phyloP scores from a whole-genome alignment of 30 jellyfish, hydroid and myxozoan species.

The Phacellophora camtschatica region DNA sequence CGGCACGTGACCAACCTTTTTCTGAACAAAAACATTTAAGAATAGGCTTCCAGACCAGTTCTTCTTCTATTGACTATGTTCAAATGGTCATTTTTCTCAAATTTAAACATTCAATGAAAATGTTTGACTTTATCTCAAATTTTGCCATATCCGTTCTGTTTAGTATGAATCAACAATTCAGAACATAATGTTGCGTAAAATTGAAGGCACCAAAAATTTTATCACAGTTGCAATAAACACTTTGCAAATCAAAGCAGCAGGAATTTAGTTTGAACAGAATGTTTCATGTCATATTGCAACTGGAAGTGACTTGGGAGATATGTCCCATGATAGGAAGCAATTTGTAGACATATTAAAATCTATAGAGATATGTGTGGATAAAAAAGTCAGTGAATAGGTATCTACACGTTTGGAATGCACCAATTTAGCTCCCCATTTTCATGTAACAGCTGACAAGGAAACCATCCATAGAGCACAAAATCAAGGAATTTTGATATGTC shows the following conservation, averaged over 20 bases:
- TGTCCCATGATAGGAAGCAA: constrained; percentile 7
- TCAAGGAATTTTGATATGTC: constrained; percentile 2
- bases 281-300: constrained; percentile 5
- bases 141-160: neutral
- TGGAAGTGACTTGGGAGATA: constrained; percentile 6
- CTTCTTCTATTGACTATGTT: constrained; percentile 23
- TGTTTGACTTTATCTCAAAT: neutral
- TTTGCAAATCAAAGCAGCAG: neutral
- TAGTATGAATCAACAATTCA: neutral
- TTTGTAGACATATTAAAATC: neutral
- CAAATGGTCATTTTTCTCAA: neutral
- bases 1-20: constrained; percentile 39
- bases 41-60: too few species aligned
- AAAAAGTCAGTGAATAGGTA: neutral
- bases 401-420: constrained; percentile 4
- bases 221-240: neutral
- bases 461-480: neutral
- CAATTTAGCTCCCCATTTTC: neutral
- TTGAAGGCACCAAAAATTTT: neutral
- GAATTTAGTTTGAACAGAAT: neutral
- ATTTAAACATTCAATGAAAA: neutral
- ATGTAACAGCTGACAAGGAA: constrained; percentile 12
- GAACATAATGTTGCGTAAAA: neutral
- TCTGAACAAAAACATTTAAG: constrained; percentile 20
- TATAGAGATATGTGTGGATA: neutral